Conservation (phyloP, 2,797 vertebrate species). For the Discoglossus pictus region DNA sequence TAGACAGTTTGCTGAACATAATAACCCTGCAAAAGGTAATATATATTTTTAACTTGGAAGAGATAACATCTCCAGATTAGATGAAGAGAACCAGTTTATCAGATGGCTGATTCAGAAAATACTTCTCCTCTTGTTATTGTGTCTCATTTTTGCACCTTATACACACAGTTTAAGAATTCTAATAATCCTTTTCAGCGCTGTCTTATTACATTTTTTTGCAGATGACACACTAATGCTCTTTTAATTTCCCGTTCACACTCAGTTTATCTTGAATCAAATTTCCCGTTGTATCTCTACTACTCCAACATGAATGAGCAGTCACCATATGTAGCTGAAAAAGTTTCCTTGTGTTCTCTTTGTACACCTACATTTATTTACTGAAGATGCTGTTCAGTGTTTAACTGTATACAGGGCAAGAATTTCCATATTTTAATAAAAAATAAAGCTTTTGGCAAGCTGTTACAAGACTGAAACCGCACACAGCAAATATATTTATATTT, state of each 20-base stretch:
- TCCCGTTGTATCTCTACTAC: slow-evolving; percentile 33
- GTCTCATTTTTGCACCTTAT: slow-evolving; percentile 27
- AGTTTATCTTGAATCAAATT: slow-evolving; percentile 51
- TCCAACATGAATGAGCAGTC: slow-evolving; percentile 34
- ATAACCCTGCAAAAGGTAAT: slow-evolving; percentile 1
- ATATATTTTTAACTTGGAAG: not conserved
- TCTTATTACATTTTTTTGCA: slow-evolving; percentile 47
- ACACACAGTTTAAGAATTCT: slow-evolving; percentile 46
- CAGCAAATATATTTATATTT: too few relatives aligned
- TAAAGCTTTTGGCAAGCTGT: too few relatives aligned
- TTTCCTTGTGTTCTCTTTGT: not conserved
- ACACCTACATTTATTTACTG: not conserved
- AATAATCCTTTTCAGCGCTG: slow-evolving; percentile 34
- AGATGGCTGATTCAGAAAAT: slow-evolving; percentile 34
- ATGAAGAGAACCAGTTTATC: slow-evolving; percentile 22
- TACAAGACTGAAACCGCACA: too few relatives aligned
- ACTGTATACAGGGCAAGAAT: not conserved
- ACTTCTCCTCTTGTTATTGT: slow-evolving; percentile 36
- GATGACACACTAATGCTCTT: slow-evolving; percentile 49
- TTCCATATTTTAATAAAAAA: too few relatives aligned
- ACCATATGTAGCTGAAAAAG: slow-evolving; percentile 3
- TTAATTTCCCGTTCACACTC: slow-evolving; percentile 48
- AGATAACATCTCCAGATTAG: slow-evolving; percentile 3
- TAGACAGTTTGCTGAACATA: too few relatives aligned
- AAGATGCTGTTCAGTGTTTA: slow-evolving; percentile 5